These are phyloP conservation scores for Liasis olivaceus DNA, from an alignment of 2,797 vertebrate species.

Conservation along the genomic window DNA sequence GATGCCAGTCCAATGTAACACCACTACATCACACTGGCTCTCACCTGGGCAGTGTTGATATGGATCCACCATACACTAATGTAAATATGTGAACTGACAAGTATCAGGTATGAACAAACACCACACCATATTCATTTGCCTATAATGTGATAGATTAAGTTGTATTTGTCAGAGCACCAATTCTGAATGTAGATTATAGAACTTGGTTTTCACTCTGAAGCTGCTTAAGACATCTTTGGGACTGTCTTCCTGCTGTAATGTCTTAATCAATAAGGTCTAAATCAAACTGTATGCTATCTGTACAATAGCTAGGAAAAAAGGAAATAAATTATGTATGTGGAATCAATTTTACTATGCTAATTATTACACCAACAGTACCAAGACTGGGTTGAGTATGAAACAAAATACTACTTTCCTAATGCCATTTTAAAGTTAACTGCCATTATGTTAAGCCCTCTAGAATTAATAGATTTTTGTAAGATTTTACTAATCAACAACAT, in stretches of 20 bases:
- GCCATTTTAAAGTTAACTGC: neutral
- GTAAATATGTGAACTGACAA: neutral
- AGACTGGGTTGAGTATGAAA: slow-evolving; percentile 10
- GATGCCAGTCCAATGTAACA: neutral
- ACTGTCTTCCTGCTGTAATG: neutral
- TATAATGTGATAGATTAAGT: neutral
- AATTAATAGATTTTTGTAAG: neutral
- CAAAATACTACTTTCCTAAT: neutral
- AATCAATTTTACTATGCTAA: neutral
- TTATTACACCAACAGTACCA: neutral
- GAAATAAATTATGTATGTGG: neutral
- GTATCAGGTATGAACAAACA: neutral
- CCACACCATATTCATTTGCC: neutral
- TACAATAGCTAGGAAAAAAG: slow-evolving; percentile 28
- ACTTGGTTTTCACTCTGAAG: neutral
- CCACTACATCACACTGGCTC: neutral
- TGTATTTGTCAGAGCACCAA: neutral
- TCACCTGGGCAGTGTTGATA: neutral
- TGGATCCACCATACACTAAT: neutral
- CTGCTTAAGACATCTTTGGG: neutral
- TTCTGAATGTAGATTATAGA: neutral
- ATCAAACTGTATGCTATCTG: slow-evolving; percentile 6
- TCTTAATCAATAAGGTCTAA: slow-evolving; percentile 9
- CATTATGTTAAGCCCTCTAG: neutral
- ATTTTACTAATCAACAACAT: slow-evolving; percentile 21